Evolutionary conservation across 2,888 invertebrate species (phyloP), one percentile per base, ranked within the genome.

Genomic region (Amblyteles armatorius): DNA sequence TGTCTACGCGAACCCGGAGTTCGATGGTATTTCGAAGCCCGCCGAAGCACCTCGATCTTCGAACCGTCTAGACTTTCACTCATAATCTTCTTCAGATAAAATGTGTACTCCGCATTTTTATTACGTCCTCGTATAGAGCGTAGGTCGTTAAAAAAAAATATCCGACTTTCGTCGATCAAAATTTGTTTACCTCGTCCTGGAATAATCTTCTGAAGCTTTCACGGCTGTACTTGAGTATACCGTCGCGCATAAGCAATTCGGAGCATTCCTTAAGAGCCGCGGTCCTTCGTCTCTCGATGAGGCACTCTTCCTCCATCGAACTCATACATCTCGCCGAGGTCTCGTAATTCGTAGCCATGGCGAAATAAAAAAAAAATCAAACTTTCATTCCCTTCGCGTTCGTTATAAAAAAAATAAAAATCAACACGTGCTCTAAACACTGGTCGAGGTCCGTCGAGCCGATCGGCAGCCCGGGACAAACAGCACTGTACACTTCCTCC

Each of bases 291-390:
- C 95, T 95, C 90, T 97, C 97, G 88, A 95, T 94, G 4, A 96
- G 95, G 91, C 95, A 96, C 91, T 97, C 97, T 89, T 96, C 96
- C 90, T 97, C 96, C 96, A 96, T 96, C 80, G 95, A 95, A 40
- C 96, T 96, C 94, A 95, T 96, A 79, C 87, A 88, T 81, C 87
- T 79, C 72, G 93, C 92, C 84, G 88, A 74, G 63, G 87, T 85
- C 71, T 88, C 79, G 88, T 88, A 76, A 79, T 84, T 87, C 67
- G 84, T 79, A 6, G 88, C 86, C 87, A 87, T 87, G 22, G 68
- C 63, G 16, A 50, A 55, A 48, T 52, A 16, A 69, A 60, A 40
- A 76, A 48, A 26, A 40, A 48, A 55, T 29, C 16, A 50, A 26
- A 71, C 44, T 57, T 36, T 13, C 74, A 69, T 48, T 60, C 60